Base-by-base conservation (phyloP, 2,888 invertebrate species). In the Heliconius erato region DNA sequence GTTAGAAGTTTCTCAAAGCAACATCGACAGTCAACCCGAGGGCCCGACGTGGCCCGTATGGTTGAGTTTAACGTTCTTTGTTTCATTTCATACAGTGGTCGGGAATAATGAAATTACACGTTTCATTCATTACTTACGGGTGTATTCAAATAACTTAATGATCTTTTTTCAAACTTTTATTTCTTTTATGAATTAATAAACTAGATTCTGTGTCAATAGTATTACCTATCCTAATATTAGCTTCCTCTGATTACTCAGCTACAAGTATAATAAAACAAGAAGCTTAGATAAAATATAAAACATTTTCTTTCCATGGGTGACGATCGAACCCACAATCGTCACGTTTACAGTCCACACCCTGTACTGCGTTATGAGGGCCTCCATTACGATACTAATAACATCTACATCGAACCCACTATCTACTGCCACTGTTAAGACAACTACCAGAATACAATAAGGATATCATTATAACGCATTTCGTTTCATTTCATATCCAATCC, bases 91-190 rank as follows among this genome's bases (percentile, higher is more conserved):
- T 35, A 67, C 40, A 35, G 26, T 26, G 32, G 35, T 40, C 32
- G 59, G 7, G 28, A 69, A 69, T 80, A 74, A 80, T 76, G 76
- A 59, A 69, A 80, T 80, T 80, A 76, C 76, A 54, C 35, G 26
- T 35, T 68, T n/a, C n/a, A 16, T 54, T 59, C n/a, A 28, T 69
- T 74, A 28, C 68, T 69, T 76, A 28, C 28, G 28, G 2, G 28
- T 28, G 69, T 40, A 69, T 68, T 69, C 23, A 40, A 76, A 76
- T 63, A 63, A 35, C n/a, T 59, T 32, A 59, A 59, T 28, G 59
- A 63, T 63, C 26, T 35, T 76, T 76, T 63, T n/a, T 23, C 2
- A n/a, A 63, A 74, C 32, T 7, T 59, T 59, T 40, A 3, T 49
- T 11, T 35, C 11, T 9, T 19, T 32, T 35, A 19, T 68, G 26